Evolutionary conservation across 2,797 vertebrate genomes (phyloP), one percentile per base, ranked within the genome.

Genomic region (Philypnodon macrostomus): DNA sequence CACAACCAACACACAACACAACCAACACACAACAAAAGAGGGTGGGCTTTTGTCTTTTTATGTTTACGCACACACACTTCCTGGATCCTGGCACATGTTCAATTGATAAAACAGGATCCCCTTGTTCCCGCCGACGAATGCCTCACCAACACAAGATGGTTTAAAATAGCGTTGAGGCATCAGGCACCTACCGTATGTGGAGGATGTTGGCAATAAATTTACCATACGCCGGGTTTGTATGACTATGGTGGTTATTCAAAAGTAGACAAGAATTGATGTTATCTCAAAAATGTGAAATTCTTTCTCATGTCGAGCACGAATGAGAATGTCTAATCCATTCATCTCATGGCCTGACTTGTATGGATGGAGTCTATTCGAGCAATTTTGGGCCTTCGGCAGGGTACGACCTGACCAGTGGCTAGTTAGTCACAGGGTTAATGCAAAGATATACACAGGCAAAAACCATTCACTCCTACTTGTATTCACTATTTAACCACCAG

Each of bases 11-110:
- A n/a, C n/a, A n/a, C n/a, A n/a, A n/a, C n/a, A n/a, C n/a, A n/a
- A n/a, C n/a, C n/a, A n/a, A n/a, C n/a, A 70, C 60, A 69, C 64
- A 77, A 69, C 53, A 67, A 58, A 27, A n/a, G 54, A 58, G 57
- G 51, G 86, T 64, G 63, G 67, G 62, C 45, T 65, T 64, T 36
- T 64, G 52, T 64, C 54, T 46, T 34, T 54, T 21, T 60, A 19
- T 41, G 32, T 57, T 19, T 38, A 27, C 53, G 47, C 57, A 46
- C 56, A 40, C n/a, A 7, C 45, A 54, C 53, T 58, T 47, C 44
- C 57, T 63, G 63, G 54, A 56, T 47, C 44, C 57, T 63, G 63
- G 54, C 59, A 61, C 53, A 48, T 65, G 34, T 60, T 69, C 29
- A 50, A 79, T 41, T 60, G 35, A 70, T 51, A 51, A 26, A 58